Base-by-base conservation (phyloP, 1,140 invertebrate species). In the Bombus cullumanus region DNA sequence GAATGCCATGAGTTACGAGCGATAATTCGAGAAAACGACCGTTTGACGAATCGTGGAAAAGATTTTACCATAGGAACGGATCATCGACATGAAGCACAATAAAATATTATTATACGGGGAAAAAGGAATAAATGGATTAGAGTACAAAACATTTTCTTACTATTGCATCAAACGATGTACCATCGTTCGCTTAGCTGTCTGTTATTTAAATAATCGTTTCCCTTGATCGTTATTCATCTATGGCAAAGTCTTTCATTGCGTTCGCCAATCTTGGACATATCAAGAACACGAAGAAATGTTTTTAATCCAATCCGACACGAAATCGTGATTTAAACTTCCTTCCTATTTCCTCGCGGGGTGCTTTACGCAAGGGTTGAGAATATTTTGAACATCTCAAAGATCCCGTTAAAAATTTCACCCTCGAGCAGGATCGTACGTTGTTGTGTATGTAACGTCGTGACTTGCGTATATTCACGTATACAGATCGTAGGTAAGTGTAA, bases 401-500 rank as follows among this genome's bases (percentile, higher is more conserved):
- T 37, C 43, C 47, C 47, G 9, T 47, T 31, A 6, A 25, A 57
- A 59, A 15, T 39, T 66, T 53, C 72, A 47, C 57, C 59, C 43
- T 76, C 53, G 47, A 25, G 66, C 28, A 13, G 73, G 39, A 81
- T 57, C 53, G 79, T 79, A 81, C 31, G 77, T 85, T 82, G 69
- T 87, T 83, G 68, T 87, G 80, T 82, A 85, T 89, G 82, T 89
- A 86, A 85, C 76, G 83, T 88, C 82, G 79, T 68, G 62, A 88
- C 64, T 84, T 89, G 68, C 86, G 79, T 89, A 89, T 90, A 89
- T 91, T 88, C 89, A 84, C 83, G 90, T 93, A 90, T 93, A 91
- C 87, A 90, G 86, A 87, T 90, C 78, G 89, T 94, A 94, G 93
- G 77, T 94, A 88, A 87, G 89, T 93, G 92, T 94, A 94, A 94